These are phyloP conservation scores for Brachionus angularis DNA, from an alignment of 1,140 invertebrate genomes.

Conservation along the genomic window DNA sequence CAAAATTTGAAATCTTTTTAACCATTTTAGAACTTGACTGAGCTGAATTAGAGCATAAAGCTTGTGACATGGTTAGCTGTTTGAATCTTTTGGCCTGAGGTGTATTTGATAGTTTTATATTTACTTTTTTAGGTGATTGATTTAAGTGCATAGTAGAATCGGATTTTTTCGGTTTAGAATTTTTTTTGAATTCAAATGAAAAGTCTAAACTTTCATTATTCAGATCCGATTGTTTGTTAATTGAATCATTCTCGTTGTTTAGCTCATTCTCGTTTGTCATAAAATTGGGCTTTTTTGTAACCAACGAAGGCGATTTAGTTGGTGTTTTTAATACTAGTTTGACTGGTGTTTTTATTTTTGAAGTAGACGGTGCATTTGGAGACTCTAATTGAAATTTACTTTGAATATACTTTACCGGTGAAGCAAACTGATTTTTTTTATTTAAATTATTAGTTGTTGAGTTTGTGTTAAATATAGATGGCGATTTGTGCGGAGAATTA, in stretches of 20 bases:
- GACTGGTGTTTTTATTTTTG: not conserved
- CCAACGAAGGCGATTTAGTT: slow-evolving; percentile 32
- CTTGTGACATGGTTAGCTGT: not conserved
- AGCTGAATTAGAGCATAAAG: not conserved
- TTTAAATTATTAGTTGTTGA: not conserved
- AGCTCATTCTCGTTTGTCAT: not conserved
- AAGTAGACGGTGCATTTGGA: not conserved
- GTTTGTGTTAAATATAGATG: not conserved
- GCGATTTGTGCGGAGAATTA: slow-evolving; percentile 17
- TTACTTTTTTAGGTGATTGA: not conserved
- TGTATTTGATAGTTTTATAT: not conserved
- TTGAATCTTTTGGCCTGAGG: not conserved
- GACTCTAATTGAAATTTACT: slow-evolving; percentile 39
- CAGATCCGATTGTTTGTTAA: too few species aligned
- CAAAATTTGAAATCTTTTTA: not conserved
- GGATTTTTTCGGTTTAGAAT: not conserved
- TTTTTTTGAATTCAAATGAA: slow-evolving; percentile 26
- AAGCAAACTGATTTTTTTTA: not conserved
- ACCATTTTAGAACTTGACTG: not conserved
- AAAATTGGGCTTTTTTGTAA: slow-evolving; percentile 24
- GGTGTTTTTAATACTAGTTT: slow-evolving; percentile 30
- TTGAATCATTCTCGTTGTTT: slow-evolving; percentile 20
- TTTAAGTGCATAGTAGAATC: not conserved
- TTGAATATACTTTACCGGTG: slow-evolving; percentile 29
- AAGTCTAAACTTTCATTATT: slow-evolving; percentile 34